Evolutionary conservation across 2,113 vertebrate genomes (phyloP).

Genomic region (Calyptommatus sinebrachiatus): DNA sequence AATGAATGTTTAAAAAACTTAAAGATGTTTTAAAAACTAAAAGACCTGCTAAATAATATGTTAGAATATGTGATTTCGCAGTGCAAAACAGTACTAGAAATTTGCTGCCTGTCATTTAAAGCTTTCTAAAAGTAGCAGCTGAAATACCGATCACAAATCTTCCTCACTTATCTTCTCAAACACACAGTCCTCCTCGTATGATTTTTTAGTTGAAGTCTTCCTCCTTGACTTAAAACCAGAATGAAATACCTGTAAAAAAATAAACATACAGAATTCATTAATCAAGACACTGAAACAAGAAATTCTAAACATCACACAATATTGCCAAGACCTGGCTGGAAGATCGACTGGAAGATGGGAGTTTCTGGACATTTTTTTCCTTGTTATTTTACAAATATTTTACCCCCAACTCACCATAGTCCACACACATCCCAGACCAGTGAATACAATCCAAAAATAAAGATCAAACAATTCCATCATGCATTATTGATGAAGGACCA

Average conservation of each 20-base stretch:
- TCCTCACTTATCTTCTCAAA: conserved; percentile 35
- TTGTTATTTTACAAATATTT: no score
- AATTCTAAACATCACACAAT: neutral
- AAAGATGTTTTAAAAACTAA: neutral
- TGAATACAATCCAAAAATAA: no score
- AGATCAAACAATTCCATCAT: no score
- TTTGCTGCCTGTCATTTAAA: neutral
- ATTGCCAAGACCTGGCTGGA: neutral
- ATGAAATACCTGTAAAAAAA: conserved; percentile 28
- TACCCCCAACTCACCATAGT: no score
- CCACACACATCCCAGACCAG: no score
- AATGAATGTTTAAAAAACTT: neutral
- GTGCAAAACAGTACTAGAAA: neutral
- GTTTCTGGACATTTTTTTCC: no score
- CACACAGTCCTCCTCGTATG: conserved; percentile 14
- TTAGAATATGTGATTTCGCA: neutral
- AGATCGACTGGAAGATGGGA: no score
- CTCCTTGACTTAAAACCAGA: conserved; percentile 18
- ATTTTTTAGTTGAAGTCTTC: neutral
- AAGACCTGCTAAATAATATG: neutral
- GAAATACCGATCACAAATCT: conserved; percentile 13
- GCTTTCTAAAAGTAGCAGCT: neutral
- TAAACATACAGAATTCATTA: neutral
- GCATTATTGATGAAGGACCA: no score
- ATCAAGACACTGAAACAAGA: neutral